Evolutionary conservation across 2,113 vertebrate genomes (phyloP).

Genomic region (Engraulis encrasicolus): DNA sequence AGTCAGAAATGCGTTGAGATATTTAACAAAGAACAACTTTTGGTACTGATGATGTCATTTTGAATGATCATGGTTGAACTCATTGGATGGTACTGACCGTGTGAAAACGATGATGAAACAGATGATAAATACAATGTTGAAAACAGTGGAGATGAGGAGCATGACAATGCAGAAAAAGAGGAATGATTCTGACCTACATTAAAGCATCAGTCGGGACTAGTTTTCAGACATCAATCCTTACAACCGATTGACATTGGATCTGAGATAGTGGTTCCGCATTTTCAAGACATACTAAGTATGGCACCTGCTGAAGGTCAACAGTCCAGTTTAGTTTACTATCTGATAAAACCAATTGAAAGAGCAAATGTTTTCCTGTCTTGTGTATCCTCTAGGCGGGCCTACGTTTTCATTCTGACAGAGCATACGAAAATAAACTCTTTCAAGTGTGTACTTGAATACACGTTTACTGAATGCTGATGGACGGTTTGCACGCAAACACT

Average conservation of each 20-base stretch:
- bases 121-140: neutral
- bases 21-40: neutral
- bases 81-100: conserved; percentile 7
- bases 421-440: conserved; percentile 20
- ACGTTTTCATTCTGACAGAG: conserved; percentile 23
- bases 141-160: no score
- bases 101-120: neutral
- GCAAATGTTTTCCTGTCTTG: conserved; percentile 44
- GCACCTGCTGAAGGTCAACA: conserved; percentile 37
- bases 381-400: conserved; percentile 1
- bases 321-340: conserved; percentile 26
- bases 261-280: conserved; percentile 41
- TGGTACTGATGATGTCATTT: conserved; percentile 23
- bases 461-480: conserved; percentile 43
- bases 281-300: conserved; percentile 19
- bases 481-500: conserved; percentile 31
- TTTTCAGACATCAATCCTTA: conserved; percentile 27
- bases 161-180: neutral
- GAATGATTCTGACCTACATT: conserved; percentile 35
- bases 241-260: conserved; percentile 25
- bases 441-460: conserved; percentile 31
- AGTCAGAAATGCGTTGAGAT: conserved; percentile 21
- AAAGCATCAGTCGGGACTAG: conserved; percentile 9
- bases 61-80: conserved; percentile 37
- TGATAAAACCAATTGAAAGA: conserved; percentile 35